Evolutionary conservation across 2,888 invertebrate species (phyloP).

Genomic region (Andrena hattorfiana): DNA sequence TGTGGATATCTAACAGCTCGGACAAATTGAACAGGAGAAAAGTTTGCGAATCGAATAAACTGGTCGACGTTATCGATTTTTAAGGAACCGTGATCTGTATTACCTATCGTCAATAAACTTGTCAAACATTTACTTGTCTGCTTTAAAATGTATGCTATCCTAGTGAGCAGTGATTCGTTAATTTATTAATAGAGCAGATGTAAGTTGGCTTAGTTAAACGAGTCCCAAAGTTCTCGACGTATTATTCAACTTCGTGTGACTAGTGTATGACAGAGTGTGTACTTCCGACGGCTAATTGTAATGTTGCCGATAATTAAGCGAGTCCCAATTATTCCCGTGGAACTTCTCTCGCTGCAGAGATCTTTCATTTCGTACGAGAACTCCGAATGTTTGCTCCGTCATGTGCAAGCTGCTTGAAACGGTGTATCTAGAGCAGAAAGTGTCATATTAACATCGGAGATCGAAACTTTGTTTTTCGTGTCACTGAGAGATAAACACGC

Average conservation of each 20-base stretch:
- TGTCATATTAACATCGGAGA: neutral
- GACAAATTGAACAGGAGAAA: neutral
- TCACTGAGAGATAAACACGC: too few relatives aligned
- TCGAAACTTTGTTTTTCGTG: too few relatives aligned
- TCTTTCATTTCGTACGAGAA: neutral
- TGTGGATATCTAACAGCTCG: neutral
- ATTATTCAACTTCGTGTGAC: constrained; percentile 23
- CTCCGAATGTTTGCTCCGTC: neutral
- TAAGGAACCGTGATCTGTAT: neutral
- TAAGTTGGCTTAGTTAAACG: constrained; percentile 8
- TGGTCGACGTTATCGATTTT: neutral
- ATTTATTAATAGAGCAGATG: neutral
- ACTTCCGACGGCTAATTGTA: constrained; percentile 15
- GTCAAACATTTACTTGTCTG: neutral
- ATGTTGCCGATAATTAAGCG: constrained; percentile 29
- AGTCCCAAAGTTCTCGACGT: constrained; percentile 17
- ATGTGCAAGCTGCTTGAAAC: neutral
- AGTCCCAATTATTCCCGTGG: constrained; percentile 6
- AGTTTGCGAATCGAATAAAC: constrained; percentile 2
- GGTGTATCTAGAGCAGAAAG: neutral
- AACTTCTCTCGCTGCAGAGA: constrained; percentile 5
- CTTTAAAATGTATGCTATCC: neutral
- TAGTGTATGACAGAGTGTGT: neutral
- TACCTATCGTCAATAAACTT: neutral
- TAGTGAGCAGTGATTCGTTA: neutral